A percentile compares a stretch with the other conserved stretches of the same genome.
Evolutionary conservation across 2,888 invertebrate species (phyloP).

Genomic region (Plutella xylostella): DNA sequence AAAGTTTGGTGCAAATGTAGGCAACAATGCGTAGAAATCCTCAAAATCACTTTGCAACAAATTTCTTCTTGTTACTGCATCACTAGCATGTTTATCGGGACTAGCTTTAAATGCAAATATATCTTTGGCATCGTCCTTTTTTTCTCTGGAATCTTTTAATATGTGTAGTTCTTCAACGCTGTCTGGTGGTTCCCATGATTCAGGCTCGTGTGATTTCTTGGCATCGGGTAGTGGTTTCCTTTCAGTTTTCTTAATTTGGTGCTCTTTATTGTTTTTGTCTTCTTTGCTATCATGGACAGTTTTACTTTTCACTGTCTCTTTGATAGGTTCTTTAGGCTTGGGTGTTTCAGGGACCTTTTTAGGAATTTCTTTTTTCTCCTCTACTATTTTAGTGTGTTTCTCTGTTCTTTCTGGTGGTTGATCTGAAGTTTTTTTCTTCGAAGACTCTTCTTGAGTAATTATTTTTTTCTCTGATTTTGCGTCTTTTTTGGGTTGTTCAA

Average conservation of each 20-base stretch:
- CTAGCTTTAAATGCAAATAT: constrained; percentile 26
- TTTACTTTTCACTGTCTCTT: constrained; percentile 13
- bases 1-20: constrained; percentile 77
- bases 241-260: too few species aligned
- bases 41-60: constrained; percentile 69
- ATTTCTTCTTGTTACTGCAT: constrained; percentile 49
- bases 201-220: too few species aligned
- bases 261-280: constrained; percentile 18
- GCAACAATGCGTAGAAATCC: constrained; percentile 73
- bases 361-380: not conserved
- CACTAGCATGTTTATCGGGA: constrained; percentile 43
- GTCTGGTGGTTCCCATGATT: too few species aligned
- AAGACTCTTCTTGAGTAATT: not conserved
- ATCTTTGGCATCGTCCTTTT: constrained; percentile 10
- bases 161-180: constrained; percentile 5
- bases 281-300: constrained; percentile 6
- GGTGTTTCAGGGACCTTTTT: not conserved
- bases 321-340: not conserved
- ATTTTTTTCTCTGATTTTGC: too few species aligned
- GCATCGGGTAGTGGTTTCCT: too few species aligned
- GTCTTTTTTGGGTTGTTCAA: not conserved
- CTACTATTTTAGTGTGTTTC: not conserved
- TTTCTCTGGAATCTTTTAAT: constrained; percentile 1
- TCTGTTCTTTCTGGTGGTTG: not conserved
- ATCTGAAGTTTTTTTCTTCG: constrained; percentile 16